Evolutionary conservation across 2,888 invertebrate genomes (phyloP), one percentile per base, ranked within the genome.

Genomic region (Mylabris sibirica): DNA sequence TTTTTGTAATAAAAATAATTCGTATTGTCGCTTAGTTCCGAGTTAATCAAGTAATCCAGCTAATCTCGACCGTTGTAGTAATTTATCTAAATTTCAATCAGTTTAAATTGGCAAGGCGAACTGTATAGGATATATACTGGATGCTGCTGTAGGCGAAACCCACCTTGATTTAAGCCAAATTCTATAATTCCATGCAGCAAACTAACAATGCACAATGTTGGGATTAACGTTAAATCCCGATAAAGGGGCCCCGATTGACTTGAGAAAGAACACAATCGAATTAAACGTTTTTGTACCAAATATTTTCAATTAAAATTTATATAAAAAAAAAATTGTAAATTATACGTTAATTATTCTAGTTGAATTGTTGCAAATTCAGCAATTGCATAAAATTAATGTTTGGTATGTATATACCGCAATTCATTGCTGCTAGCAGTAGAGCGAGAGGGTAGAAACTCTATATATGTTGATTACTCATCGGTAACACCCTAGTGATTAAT

Each of bases 401-500:
- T 75, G 75, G 75, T 74, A 75, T 71, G 62, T 65, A 62, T 65
- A 62, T 41, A 74, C 76, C 77, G 74, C 77, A 77, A 78, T 78
- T 76, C 78, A 78, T 76, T 74, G 75, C 77, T 68, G 73, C 63
- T 66, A 44, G 14, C 30, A 30, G 30, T 30, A 8, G 30, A 30
- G 30, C 30, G 67, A 62, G 74, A 76, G 76, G 77, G 78, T 75
- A 74, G 74, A 74, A 77, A 73, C 75, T 73, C 70, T 78, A 78
- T 77, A 77, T 78, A 81, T 76, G 80, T 80, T 82, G 82, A 82
- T 82, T 82, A 82, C 79, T 82, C 82, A 82, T 82, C 82, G 79
- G 82, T 78, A 79, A 82, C 81, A 78, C 82, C 82, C 82, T 73
- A 75, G 75, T 82, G 82, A 83, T 82, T 83, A 82, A 83, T 83